Evolutionary conservation across 2,888 invertebrate species (phyloP), one percentile per base, ranked within the genome.

Genomic region (Caenorhabditis wallacei): DNA sequence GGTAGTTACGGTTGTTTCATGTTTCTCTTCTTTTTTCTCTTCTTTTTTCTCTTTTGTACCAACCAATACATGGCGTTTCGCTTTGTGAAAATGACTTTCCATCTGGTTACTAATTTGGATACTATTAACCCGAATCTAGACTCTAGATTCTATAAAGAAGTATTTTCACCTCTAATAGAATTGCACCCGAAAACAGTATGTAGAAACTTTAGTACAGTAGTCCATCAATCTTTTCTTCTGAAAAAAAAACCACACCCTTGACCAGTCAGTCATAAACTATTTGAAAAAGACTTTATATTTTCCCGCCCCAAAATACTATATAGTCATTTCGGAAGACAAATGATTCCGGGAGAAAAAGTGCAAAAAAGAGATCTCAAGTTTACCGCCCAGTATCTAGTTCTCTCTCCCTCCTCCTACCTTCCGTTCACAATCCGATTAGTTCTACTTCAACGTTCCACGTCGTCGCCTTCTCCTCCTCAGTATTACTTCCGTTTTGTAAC

Each of bases 371-470:
- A 30, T 35, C 51, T 20, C 40, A 72, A 74, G 72, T 74, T 63
- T 63, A 53, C 63, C 63, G 72, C 61, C 4, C 30, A 30, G 37
- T 70, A 71, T 71, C 71, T 48, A 63, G 72, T 75, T 66, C 56
- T n/a, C 43, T 16, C n/a, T 13, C 18, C 35, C 35, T 22, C 43
- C 43, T 40, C 35, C 53, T 10, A n/a, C n/a, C 48, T 30, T 22
- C 20, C 40, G 26, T n/a, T n/a, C 46, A 37, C 68, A 20, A 68
- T 76, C 68, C 59, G 69, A 66, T 75, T 75, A 59, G 59, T 59
- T 74, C 57, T 48, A 30, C 37, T 40, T 26, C 51, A 13, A 13
- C 75, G 66, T 76, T 69, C 76, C 61, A 59, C 64, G 64, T 61
- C 79, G 54, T 69, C 74, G 74, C 64, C 48, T 56, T 37, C 63